Evolutionary conservation across 2,797 vertebrate species (phyloP).

Genomic region (Chloroceryle amazona): DNA sequence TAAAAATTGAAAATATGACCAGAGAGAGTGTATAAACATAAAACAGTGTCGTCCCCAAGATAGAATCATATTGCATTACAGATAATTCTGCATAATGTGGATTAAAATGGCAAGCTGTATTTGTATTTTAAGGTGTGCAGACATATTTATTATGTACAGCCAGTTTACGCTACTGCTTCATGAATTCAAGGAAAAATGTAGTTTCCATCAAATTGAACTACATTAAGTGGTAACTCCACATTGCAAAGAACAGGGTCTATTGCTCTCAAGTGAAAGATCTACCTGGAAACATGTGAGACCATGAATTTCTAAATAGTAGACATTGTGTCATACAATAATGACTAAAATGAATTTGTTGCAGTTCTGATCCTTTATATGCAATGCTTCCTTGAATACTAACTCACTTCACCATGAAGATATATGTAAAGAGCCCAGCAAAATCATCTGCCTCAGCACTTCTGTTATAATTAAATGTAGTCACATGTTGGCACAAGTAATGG

Average conservation of each 20-base stretch:
- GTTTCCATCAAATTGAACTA: neutral
- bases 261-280: neutral
- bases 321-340: neutral
- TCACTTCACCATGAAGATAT: neutral
- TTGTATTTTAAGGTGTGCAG: constrained; percentile 28
- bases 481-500: constrained; percentile 38
- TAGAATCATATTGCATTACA: constrained; percentile 12
- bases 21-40: neutral
- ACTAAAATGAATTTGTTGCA: neutral
- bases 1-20: neutral
- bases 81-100: constrained; percentile 20
- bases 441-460: neutral
- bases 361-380: neutral
- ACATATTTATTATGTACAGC: neutral
- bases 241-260: neutral
- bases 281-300: neutral
- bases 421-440: neutral
- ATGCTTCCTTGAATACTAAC: neutral
- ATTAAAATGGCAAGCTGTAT: constrained; percentile 2
- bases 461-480: neutral
- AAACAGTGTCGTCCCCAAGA: neutral
- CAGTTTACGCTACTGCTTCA: neutral
- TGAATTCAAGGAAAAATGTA: neutral
- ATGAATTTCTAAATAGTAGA: constrained; percentile 1
- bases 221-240: neutral